Percentiles rank a stretch among this genome's conserved stretches.
Evolutionary conservation across 2,888 invertebrate species (phyloP).

Genomic region (Zelleria hepariella): DNA sequence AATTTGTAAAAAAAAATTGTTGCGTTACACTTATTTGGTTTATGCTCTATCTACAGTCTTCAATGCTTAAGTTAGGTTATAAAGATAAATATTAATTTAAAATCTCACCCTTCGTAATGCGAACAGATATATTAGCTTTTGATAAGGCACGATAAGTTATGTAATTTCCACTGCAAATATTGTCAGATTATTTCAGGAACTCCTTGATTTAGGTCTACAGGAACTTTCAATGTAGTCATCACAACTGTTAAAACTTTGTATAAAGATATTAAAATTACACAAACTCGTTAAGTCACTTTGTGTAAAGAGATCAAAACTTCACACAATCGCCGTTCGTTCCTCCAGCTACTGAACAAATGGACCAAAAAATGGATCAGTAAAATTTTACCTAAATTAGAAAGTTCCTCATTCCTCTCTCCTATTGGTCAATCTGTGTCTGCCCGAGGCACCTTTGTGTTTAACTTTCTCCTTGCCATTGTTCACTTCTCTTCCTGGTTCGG

Average conservation of each 20-base stretch:
- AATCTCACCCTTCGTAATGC: too few species aligned
- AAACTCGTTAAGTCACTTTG: neutral
- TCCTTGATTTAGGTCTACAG: too few species aligned
- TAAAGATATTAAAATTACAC: neutral
- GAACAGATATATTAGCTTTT: too few species aligned
- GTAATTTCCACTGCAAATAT: too few species aligned
- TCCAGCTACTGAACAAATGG: slow-evolving; percentile 54
- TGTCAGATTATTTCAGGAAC: too few species aligned
- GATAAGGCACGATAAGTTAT: too few species aligned
- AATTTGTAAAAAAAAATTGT: too few species aligned
- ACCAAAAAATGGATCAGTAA: slow-evolving; percentile 28
- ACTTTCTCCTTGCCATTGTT: slow-evolving; percentile 68
- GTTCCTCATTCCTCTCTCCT: slow-evolving; percentile 31
- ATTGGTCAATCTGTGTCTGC: slow-evolving; percentile 46
- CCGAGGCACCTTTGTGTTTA: slow-evolving; percentile 35
- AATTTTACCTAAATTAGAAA: slow-evolving; percentile 61
- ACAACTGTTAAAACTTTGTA: neutral
- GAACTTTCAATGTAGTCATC: too few species aligned
- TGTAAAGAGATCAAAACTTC: neutral
- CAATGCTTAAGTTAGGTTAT: too few species aligned
- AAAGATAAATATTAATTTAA: too few species aligned
- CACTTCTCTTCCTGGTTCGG: slow-evolving; percentile 50
- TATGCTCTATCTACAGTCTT: too few species aligned
- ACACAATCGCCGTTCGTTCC: slow-evolving; percentile 8
- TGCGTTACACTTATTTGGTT: too few species aligned